A percentile compares a stretch with the other conserved stretches of the same genome.
These are phyloP conservation scores for Chaetodon auriga DNA, from an alignment of 2,113 vertebrate species.

Conservation along the genomic window DNA sequence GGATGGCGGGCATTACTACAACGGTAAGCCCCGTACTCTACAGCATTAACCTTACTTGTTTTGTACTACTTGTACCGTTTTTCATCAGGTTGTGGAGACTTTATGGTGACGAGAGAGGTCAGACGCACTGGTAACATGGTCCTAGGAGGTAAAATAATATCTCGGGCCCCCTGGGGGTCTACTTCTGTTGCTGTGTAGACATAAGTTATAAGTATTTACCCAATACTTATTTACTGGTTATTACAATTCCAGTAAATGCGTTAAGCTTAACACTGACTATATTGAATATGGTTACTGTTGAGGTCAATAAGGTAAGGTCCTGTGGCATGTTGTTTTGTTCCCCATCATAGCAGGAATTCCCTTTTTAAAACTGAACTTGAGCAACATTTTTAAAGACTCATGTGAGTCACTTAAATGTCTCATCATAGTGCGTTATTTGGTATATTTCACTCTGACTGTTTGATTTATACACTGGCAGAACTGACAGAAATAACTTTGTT, in stretches of 20 bases:
- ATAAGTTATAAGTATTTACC: neutral
- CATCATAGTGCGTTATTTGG: neutral
- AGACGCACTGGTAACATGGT: slow-evolving; percentile 48
- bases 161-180: neutral
- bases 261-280: neutral
- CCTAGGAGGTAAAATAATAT: slow-evolving; percentile 71
- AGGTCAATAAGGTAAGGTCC: neutral
- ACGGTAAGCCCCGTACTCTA: slow-evolving; percentile 57
- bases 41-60: slow-evolving; percentile 10
- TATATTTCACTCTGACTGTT: neutral
- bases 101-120: slow-evolving; percentile 73
- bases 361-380: neutral
- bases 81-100: slow-evolving; percentile 59
- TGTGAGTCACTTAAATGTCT: neutral
- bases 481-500: neutral
- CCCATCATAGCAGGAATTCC: neutral
- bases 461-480: neutral
- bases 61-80: slow-evolving; percentile 28
- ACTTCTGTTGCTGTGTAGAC: neutral
- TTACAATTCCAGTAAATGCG: fast-evolving
- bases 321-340: neutral
- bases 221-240: neutral
- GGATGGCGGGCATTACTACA: slow-evolving; percentile 82
- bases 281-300: neutral
- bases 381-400: neutral